phyloP scores from a whole-genome alignment of 2,113 vertebrate species.

The Cryptoleucopteryx plumbea region DNA sequence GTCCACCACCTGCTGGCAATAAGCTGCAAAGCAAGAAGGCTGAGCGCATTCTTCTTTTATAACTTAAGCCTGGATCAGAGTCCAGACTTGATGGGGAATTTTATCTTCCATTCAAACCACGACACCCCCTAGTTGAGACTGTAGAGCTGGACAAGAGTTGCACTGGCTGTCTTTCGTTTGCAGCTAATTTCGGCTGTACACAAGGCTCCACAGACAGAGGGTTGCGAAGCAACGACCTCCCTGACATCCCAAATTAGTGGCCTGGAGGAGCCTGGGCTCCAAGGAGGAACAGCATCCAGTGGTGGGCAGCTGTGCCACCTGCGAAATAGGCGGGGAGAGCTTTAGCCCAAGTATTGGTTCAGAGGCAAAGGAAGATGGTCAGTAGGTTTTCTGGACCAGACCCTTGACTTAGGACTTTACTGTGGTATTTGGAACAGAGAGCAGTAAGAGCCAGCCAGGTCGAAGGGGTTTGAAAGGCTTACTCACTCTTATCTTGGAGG shows the following conservation, averaged over 20 bases:
- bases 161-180: background rate
- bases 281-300: background rate
- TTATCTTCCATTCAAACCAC: background rate
- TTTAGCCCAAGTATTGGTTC: background rate
- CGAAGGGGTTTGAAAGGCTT: background rate
- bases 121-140: background rate
- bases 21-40: background rate
- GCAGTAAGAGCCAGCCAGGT: background rate
- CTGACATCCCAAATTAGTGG: background rate
- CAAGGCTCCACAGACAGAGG: background rate
- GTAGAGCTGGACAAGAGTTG: background rate
- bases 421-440: background rate
- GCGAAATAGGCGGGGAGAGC: background rate
- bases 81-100: background rate
- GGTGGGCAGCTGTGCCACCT: background rate
- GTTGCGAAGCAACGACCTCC: background rate
- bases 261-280: background rate
- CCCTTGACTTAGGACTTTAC: background rate
- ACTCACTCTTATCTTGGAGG: background rate
- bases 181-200: background rate
- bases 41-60: background rate
- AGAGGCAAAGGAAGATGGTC: background rate
- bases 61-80: background rate
- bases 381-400: background rate
- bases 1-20: background rate